Percentiles rank a stretch among this genome's conserved stretches.
Conservation (phyloP, 2,113 vertebrate species). For the Clarias magur region DNA sequence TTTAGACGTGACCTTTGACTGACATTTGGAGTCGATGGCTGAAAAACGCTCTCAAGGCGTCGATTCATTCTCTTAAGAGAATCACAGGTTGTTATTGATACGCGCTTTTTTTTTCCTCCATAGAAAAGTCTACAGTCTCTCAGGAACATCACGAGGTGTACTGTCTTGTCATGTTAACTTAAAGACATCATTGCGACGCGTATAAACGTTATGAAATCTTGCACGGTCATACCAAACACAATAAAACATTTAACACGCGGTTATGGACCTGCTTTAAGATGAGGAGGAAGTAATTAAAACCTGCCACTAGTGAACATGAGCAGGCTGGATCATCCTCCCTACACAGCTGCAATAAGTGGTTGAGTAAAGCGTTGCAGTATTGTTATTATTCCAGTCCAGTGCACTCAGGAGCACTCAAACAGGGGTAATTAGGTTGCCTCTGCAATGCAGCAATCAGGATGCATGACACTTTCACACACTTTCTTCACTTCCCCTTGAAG, state of each 20-base stretch:
- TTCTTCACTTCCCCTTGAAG: not conserved
- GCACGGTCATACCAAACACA: too few relatives aligned
- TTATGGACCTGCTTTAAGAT: not conserved
- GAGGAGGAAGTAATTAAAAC: not conserved
- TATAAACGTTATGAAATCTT: too few relatives aligned
- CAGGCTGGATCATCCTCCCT: not conserved
- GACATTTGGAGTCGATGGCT: not conserved
- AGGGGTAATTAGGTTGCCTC: constrained; percentile 35
- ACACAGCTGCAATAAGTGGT: not conserved
- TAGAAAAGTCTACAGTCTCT: too few relatives aligned
- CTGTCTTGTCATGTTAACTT: too few relatives aligned
- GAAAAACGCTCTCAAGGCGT: not conserved
- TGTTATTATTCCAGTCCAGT: constrained; percentile 31
- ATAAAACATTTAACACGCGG: too few relatives aligned
- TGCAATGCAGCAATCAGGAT: constrained; percentile 33
- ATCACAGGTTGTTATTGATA: not conserved
- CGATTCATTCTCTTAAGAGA: not conserved
- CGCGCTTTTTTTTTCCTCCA: too few relatives aligned
- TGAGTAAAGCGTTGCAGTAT: not conserved
- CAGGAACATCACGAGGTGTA: too few relatives aligned
- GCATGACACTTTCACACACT: not conserved
- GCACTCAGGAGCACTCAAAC: not conserved
- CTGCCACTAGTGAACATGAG: not conserved
- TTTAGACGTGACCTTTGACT: constrained; percentile 64
- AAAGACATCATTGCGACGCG: too few relatives aligned